Evolutionary conservation across 1,140 invertebrate species (phyloP).

Genomic region (Magallana gigas): DNA sequence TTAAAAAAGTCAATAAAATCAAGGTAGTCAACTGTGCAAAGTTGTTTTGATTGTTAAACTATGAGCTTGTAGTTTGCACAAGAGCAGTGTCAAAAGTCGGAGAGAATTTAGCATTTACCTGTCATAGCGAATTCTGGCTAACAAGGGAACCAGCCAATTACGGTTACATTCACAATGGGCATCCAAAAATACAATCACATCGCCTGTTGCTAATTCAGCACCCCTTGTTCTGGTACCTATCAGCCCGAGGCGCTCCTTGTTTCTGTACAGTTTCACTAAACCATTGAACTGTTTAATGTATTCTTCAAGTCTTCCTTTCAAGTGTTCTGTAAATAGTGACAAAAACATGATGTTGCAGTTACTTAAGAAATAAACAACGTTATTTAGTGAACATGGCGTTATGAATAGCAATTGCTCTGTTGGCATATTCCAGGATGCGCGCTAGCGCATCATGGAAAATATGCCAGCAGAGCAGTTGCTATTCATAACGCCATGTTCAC

Average conservation of each 20-base stretch:
- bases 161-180: slow-evolving; percentile 89
- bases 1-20: too few relatives aligned
- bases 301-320: slow-evolving; percentile 92
- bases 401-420: too few relatives aligned
- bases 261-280: slow-evolving; percentile 89
- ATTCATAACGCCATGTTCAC: too few relatives aligned
- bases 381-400: too few relatives aligned
- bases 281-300: slow-evolving; percentile 92
- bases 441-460: too few relatives aligned
- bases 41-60: too few relatives aligned
- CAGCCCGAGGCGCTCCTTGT: slow-evolving; percentile 91
- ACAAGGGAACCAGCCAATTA: slow-evolving; percentile 97
- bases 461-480: too few relatives aligned
- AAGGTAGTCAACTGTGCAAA: too few relatives aligned
- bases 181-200: slow-evolving; percentile 98
- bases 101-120: slow-evolving; percentile 79
- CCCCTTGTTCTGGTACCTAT: slow-evolving; percentile 96
- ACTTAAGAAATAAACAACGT: too few relatives aligned
- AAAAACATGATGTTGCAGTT: slow-evolving; percentile 3
- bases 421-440: too few relatives aligned
- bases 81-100: too few relatives aligned
- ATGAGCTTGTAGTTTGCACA: too few relatives aligned
- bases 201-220: slow-evolving; percentile 94
- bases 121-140: slow-evolving; percentile 95
- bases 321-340: slow-evolving; percentile 85